These are phyloP conservation scores for Rhodinocichla rosea DNA, from an alignment of 2,113 vertebrate genomes.

Conservation along the genomic window DNA sequence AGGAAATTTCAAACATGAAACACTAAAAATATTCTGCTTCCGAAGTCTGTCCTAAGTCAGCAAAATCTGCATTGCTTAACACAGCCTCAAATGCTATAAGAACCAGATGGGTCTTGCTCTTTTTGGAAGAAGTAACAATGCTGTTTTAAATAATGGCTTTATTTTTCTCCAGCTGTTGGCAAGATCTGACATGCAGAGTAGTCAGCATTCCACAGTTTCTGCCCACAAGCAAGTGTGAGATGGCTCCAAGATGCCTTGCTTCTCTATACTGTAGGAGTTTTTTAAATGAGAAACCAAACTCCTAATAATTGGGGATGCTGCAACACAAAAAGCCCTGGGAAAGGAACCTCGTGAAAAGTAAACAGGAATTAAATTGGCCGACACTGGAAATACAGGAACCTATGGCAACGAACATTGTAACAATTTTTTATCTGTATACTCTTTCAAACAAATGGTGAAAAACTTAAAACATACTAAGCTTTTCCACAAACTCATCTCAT, in stretches of 20 bases:
- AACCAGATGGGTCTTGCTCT: not conserved
- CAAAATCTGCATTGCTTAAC: not conserved
- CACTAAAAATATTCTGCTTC: not conserved
- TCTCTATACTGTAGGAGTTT: not conserved
- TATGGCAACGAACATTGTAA: not conserved
- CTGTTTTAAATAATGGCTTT: constrained; percentile 59
- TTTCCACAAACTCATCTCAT: not conserved
- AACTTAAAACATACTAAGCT: not conserved
- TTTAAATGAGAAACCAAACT: not conserved
- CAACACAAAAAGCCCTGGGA: not conserved
- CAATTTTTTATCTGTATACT: not conserved
- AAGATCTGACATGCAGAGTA: constrained; percentile 51
- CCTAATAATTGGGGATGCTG: not conserved
- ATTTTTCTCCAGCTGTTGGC: constrained; percentile 54
- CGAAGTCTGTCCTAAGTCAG: not conserved
- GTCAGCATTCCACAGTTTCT: constrained; percentile 64
- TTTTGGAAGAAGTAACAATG: not conserved
- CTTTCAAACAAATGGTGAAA: not conserved
- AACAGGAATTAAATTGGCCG: not conserved
- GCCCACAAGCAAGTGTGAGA: constrained; percentile 64
- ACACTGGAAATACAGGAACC: not conserved
- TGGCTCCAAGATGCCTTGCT: constrained; percentile 10
- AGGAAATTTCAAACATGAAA: not conserved
- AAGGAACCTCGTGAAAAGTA: not conserved
- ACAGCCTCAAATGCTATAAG: not conserved